Evolutionary conservation across 1,140 invertebrate species (phyloP).

Genomic region (Vanessa atalanta): DNA sequence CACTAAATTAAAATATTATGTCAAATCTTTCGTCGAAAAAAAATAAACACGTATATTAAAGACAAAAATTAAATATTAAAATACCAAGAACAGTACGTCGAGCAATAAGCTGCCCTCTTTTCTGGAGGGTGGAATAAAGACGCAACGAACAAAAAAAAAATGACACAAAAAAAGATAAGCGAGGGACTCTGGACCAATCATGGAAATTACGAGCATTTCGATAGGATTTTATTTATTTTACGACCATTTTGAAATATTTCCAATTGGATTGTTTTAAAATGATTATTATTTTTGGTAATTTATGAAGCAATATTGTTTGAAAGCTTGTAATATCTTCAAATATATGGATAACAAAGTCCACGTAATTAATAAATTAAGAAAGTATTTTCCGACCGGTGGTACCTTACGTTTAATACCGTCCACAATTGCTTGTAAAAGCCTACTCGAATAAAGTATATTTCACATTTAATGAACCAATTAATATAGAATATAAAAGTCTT

Average conservation of each 20-base stretch:
- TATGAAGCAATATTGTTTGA: no score
- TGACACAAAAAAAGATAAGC: constrained; percentile 70
- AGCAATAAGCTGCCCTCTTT: constrained; percentile 59
- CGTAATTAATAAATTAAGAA: no score
- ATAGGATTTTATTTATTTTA: constrained; percentile 38
- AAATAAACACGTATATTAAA: no score
- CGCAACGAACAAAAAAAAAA: constrained; percentile 67
- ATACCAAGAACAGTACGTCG: constrained; percentile 49
- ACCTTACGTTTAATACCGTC: no score
- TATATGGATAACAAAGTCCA: no score
- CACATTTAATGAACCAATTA: background rate
- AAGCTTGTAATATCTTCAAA: no score
- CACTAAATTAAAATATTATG: no score
- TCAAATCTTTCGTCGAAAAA: no score
- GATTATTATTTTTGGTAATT: background rate
- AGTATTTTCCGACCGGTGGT: no score
- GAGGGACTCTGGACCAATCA: constrained; percentile 68
- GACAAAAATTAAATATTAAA: constrained; percentile 28
- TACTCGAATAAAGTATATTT: no score
- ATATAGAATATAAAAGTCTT: background rate
- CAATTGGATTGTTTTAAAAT: constrained; percentile 29
- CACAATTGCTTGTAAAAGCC: no score
- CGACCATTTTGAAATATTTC: constrained; percentile 24
- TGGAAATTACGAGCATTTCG: constrained; percentile 61
- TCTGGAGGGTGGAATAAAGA: constrained; percentile 73